These are phyloP conservation scores for Elmis aenea DNA, from an alignment of 2,888 invertebrate species.

Conservation along the genomic window DNA sequence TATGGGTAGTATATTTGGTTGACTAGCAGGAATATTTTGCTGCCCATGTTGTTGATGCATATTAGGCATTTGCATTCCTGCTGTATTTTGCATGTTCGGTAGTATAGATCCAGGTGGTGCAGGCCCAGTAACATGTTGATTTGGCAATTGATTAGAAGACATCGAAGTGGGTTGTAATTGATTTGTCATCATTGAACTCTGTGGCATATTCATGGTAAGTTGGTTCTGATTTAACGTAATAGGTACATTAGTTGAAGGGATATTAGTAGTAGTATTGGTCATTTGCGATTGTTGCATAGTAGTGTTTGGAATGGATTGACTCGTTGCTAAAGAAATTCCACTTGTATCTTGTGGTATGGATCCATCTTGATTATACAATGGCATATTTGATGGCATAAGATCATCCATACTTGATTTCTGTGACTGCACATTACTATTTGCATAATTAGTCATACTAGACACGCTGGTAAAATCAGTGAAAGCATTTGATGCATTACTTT, in stretches of 20 bases:
- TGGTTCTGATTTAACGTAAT: neutral
- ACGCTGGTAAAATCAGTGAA: slow-evolving; percentile 45
- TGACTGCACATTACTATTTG: slow-evolving; percentile 31
- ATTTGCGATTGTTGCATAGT: slow-evolving; percentile 13
- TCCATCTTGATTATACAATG: slow-evolving; percentile 36
- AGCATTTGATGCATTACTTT: slow-evolving; percentile 38
- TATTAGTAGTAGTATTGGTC: slow-evolving; percentile 9
- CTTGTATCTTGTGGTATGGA: slow-evolving; percentile 39
- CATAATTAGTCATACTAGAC: slow-evolving; percentile 44
- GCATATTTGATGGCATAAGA: slow-evolving; percentile 33
- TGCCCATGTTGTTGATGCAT: slow-evolving; percentile 20
- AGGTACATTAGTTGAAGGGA: neutral
- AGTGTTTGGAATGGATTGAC: slow-evolving; percentile 15
- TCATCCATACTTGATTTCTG: slow-evolving; percentile 42
- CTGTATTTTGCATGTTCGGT: slow-evolving; percentile 16
- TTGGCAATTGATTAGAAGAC: slow-evolving; percentile 19
- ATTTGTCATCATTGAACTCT: slow-evolving; percentile 8
- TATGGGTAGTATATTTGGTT: slow-evolving; percentile 3
- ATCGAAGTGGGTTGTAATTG: slow-evolving; percentile 12
- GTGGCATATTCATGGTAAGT: slow-evolving; percentile 13
- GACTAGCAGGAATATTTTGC: slow-evolving; percentile 7
- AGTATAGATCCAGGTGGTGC: slow-evolving; percentile 3
- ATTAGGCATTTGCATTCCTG: slow-evolving; percentile 25
- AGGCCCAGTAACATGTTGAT: neutral
- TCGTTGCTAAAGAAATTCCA: slow-evolving; percentile 23